These are phyloP conservation scores for Chauna torquata DNA, from an alignment of 2,113 vertebrate species.

Conservation along the genomic window DNA sequence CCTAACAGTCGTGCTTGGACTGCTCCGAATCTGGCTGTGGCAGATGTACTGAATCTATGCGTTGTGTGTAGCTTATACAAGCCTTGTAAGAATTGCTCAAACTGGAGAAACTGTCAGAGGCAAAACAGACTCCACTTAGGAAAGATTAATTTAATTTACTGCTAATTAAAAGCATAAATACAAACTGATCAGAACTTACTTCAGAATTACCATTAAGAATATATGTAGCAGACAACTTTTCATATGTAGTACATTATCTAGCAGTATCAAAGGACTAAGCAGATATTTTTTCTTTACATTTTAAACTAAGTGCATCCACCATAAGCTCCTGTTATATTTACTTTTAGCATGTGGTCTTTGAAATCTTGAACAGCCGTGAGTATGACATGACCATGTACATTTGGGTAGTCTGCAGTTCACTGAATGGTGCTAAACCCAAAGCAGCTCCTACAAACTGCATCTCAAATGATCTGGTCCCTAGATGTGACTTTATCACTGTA, in stretches of 20 bases:
- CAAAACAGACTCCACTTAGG: too few species aligned
- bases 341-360: neutral
- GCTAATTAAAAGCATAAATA: too few species aligned
- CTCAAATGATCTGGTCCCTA: neutral
- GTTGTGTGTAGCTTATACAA: neutral
- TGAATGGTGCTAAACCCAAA: neutral
- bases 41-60: neutral
- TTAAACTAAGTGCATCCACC: neutral
- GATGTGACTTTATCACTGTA: neutral
- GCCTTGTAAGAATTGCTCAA: neutral
- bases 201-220: neutral
- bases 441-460: neutral
- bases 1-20: neutral
- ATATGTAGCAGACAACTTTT: neutral
- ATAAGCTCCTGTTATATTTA: neutral
- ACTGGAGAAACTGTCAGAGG: neutral
- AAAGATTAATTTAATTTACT: too few species aligned
- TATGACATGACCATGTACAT: neutral
- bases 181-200: neutral
- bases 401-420: neutral
- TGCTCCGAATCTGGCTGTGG: constrained; percentile 6
- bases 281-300: neutral
- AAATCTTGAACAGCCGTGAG: neutral
- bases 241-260: neutral
- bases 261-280: neutral